These are phyloP conservation scores for Anthophora plumipes DNA, from an alignment of 2,888 invertebrate genomes.

Conservation along the genomic window DNA sequence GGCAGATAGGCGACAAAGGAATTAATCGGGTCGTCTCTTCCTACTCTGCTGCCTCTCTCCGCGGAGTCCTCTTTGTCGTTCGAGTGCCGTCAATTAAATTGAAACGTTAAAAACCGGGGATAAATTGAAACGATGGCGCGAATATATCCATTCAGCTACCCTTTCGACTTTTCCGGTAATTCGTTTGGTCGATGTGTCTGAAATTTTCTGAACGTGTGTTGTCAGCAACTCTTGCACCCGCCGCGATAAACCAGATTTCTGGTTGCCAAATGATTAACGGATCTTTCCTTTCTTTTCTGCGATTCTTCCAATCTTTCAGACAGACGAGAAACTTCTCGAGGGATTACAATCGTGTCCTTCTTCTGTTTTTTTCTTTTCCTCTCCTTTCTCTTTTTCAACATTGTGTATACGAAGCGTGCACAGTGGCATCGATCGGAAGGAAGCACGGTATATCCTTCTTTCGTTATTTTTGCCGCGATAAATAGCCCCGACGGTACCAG, in stretches of 20 bases:
- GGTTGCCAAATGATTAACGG: no score
- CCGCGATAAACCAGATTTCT: no score
- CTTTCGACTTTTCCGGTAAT: conserved; percentile 1
- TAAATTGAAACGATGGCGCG: conserved; percentile 68
- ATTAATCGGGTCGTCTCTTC: conserved; percentile 76
- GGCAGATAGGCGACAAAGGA: conserved; percentile 77
- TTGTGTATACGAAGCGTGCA: background rate
- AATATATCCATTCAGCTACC: conserved; percentile 11
- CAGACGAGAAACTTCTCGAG: no score
- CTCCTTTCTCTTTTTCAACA: background rate
- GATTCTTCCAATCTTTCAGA: no score
- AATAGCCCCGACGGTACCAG: conserved; percentile 28
- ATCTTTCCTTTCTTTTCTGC: no score
- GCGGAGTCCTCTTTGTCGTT: conserved; percentile 48
- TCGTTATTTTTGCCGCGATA: conserved; percentile 37
- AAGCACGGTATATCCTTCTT: conserved; percentile 22
- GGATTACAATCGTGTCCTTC: no score
- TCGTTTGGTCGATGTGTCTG: background rate
- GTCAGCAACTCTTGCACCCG: background rate
- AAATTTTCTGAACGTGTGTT: no score
- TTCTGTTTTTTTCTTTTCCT: no score
- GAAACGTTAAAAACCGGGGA: conserved; percentile 72
- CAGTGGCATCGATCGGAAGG: conserved; percentile 22
- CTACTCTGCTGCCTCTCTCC: conserved; percentile 32
- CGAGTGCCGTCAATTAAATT: conserved; percentile 74